Base-by-base conservation (phyloP, 1,140 invertebrate genomes). In the Rhysida immarginata region DNA sequence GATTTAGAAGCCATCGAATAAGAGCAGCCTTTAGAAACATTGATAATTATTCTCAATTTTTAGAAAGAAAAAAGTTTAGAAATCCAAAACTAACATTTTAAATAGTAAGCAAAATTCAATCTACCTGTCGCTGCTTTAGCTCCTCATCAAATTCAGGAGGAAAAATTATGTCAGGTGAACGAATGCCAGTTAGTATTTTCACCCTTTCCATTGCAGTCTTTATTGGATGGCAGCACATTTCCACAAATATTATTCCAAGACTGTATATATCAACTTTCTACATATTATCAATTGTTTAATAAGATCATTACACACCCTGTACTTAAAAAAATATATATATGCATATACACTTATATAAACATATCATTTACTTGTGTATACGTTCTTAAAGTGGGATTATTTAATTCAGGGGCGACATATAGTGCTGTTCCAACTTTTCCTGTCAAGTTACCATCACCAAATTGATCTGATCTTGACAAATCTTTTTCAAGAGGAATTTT, bases 221-320 rank as follows among this genome's bases (percentile, higher is more conserved):
- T 23, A 93, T 73, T 0, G 84, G 80, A 45, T 78, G 81, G 66
- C 89, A 86, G 62, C 84, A 89, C 94, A 98, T 97, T 75, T 94
- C 89, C 68, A 93, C 93, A 53, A 93, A 77, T 55, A 93, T 92
- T n/a, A 94, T 85, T 14, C 89, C 88, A 25, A 89, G 70, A 66
- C 81, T 84, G 63, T 93, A 96, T 62, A 95, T 88, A 67, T 98
- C 95, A 11, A 96, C 90, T 79, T 96, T 97, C 76, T 94, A 64
- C n/a, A n/a, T n/a, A n/a, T n/a, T n/a, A n/a, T n/a, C n/a, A n/a
- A n/a, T n/a, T n/a, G n/a, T n/a, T n/a, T n/a, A n/a, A n/a, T n/a
- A n/a, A n/a, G n/a, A n/a, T n/a, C n/a, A n/a, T n/a, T n/a, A n/a
- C 1, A 18, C 18, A 54, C 53, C 42, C 62, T 61, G n/a, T n/a